Evolutionary conservation across 2,113 vertebrate genomes (phyloP), one percentile per base, ranked within the genome.

Genomic region (Callaeas wilsoni): DNA sequence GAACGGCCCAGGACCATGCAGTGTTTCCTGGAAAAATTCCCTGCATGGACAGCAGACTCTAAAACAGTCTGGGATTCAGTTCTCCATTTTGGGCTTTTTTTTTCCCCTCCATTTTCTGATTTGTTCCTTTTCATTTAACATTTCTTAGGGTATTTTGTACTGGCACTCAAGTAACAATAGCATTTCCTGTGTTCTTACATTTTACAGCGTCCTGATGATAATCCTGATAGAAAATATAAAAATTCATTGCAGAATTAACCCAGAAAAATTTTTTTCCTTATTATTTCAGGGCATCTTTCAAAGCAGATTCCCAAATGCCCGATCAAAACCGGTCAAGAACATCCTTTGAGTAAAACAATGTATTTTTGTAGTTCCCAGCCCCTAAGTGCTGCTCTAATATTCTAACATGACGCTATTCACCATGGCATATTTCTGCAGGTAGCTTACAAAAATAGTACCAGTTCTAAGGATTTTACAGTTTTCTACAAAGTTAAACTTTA

Each of bases 401-500:
- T 87, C 46, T 78, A 87, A 57, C 17, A 41, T 1, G 4, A 47
- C 3, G 56, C 30, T 71, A 47, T 52, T 47, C 59, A 65, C 22
- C 39, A 14, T 6, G 3, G 87, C 37, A 44, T 41, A 80, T 82
- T 94, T 94, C 65, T 91, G 74, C 63, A 96, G 32, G 69, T 78
- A 80, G 57, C 84, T 92, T 84, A 69, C 85, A 96, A 80, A 89
- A 96, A 97, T 90, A 97, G 96, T 47, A 86, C 70, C 82, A 84
- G 87, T 78, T 97, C 83, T 70, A 83, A 90, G 84, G 63, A 84
- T 95, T 94, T 90, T 86, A 83, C 53, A 80, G 53, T 93, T 91
- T 86, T 85, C 77, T 64, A 90, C 63, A 82, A 97, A 97, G 96
- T 97, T 97, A 80, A 96, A 95, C 94, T 96, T 97, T 97, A 29